Percentiles rank a stretch among this genome's conserved stretches.
These are phyloP conservation scores for Paradisaea rubra DNA, from an alignment of 2,113 vertebrate species.

Conservation along the genomic window DNA sequence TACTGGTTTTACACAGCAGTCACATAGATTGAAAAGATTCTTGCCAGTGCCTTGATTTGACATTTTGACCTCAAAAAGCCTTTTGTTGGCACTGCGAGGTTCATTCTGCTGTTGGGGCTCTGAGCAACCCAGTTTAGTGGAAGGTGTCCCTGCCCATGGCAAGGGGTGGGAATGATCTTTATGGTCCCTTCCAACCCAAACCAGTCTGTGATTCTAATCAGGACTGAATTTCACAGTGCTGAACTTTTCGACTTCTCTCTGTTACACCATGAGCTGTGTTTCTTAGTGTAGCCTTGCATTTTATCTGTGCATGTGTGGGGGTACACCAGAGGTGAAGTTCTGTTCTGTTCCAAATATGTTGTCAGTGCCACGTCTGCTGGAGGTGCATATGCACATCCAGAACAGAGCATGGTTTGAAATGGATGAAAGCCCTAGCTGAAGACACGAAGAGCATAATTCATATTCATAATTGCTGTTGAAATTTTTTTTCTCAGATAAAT, in stretches of 20 bases:
- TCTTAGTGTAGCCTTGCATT: background rate
- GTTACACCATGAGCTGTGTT: background rate
- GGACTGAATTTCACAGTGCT: background rate
- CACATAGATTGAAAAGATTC: background rate
- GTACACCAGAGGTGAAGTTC: background rate
- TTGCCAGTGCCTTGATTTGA: background rate
- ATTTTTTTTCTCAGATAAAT: background rate
- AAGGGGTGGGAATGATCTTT: background rate
- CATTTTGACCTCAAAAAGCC: background rate
- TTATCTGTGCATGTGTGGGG: background rate
- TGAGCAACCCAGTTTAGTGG: background rate
- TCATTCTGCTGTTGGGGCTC: background rate
- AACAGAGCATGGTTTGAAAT: background rate
- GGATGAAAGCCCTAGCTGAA: background rate
- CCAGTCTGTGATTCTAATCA: background rate
- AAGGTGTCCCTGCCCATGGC: background rate
- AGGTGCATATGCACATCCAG: background rate
- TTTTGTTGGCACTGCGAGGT: background rate
- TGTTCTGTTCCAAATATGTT: background rate
- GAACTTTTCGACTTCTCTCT: background rate
- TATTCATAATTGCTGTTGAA: background rate
- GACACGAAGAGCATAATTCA: background rate
- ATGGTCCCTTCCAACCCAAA: background rate
- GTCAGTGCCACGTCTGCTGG: accelerated
- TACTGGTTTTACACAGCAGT: background rate